phyloP scores from a whole-genome alignment of 2,888 invertebrate genomes.

The Archips xylosteana region DNA sequence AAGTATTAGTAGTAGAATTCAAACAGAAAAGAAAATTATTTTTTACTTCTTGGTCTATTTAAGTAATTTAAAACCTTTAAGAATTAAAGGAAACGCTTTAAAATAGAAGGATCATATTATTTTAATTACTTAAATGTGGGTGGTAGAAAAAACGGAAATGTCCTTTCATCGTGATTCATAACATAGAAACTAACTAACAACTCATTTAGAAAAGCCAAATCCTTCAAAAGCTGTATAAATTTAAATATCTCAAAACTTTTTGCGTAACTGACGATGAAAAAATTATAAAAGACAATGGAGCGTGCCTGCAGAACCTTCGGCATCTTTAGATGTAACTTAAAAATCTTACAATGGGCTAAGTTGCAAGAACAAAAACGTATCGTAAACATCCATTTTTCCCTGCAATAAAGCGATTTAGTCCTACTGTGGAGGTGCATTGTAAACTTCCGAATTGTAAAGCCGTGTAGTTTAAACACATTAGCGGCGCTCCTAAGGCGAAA shows the following conservation, averaged over 20 bases:
- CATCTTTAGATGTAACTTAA: constrained; percentile 66
- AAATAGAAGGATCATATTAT: not conserved
- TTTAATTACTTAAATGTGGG: constrained; percentile 2
- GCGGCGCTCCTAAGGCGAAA: constrained; percentile 64
- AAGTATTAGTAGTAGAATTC: not conserved
- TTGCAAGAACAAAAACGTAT: constrained; percentile 59
- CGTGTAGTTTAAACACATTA: constrained; percentile 66
- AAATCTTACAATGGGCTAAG: constrained; percentile 56
- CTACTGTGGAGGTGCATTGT: constrained; percentile 77
- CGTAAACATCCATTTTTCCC: constrained; percentile 75
- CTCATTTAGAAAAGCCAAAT: constrained; percentile 37
- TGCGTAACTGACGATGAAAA: constrained; percentile 36
- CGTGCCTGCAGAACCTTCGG: constrained; percentile 59
- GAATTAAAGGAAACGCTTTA: not conserved
- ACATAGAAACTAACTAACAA: constrained; percentile 16
- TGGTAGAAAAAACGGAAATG: constrained; percentile 5
- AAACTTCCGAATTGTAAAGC: constrained; percentile 78
- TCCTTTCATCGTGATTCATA: constrained; percentile 9
- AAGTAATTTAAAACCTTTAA: no score
- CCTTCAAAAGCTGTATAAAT: constrained; percentile 25
- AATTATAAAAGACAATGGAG: constrained; percentile 47
- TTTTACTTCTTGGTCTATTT: no score
- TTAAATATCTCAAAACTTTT: constrained; percentile 38
- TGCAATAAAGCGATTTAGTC: constrained; percentile 78
- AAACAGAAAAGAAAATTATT: not conserved